phyloP scores from a whole-genome alignment of 2,888 invertebrate genomes.

The Perithous albicinctus region DNA sequence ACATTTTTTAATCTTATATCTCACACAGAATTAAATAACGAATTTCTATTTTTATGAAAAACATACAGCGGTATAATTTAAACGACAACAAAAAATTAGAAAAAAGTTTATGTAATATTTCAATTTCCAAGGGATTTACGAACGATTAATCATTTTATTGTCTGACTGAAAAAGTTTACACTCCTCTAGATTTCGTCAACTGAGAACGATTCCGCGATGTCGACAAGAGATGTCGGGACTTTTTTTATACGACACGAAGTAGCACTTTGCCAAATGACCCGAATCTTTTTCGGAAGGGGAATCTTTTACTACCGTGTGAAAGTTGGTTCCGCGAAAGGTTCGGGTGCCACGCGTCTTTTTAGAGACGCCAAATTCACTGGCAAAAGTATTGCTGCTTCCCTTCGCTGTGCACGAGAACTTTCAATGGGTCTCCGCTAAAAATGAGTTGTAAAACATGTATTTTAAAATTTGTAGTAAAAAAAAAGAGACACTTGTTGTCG shows the following conservation, averaged over 20 bases:
- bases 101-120: background rate
- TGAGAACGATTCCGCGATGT: constrained; percentile 74
- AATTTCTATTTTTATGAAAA: too few relatives aligned
- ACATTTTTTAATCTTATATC: too few relatives aligned
- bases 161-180: constrained; percentile 2
- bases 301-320: constrained; percentile 64
- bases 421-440: constrained; percentile 70
- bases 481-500: constrained; percentile 30
- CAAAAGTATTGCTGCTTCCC: constrained; percentile 69
- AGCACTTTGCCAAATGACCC: constrained; percentile 85
- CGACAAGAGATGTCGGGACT: constrained; percentile 75
- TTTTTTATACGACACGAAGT: constrained; percentile 83
- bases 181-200: constrained; percentile 73
- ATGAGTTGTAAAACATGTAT: background rate
- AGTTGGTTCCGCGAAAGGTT: constrained; percentile 65
- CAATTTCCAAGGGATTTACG: background rate
- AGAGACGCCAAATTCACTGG: constrained; percentile 54
- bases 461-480: constrained; percentile 9
- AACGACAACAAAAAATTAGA: background rate
- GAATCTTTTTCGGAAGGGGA: constrained; percentile 81
- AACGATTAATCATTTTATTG: constrained; percentile 21
- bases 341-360: constrained; percentile 62
- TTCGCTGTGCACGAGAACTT: constrained; percentile 49
- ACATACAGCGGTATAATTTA: too few relatives aligned
- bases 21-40: too few relatives aligned